Percentiles rank a stretch among this genome's conserved stretches.
phyloP scores from a whole-genome alignment of 2,888 invertebrate genomes.

The Antitype chi region DNA sequence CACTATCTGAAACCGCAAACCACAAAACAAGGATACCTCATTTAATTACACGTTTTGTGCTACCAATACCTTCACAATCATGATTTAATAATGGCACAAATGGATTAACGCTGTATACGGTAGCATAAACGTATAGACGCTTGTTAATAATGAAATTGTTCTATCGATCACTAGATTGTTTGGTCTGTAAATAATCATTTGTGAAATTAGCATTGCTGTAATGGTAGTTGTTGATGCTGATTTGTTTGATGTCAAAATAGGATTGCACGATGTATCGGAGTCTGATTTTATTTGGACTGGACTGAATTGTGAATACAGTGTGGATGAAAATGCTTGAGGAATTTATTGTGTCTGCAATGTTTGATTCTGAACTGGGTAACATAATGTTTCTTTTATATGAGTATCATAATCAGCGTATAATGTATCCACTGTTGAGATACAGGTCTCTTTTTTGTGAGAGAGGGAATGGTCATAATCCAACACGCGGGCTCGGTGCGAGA shows the following conservation, averaged over 20 bases:
- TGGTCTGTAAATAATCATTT: constrained; percentile 58
- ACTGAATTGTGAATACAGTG: not conserved
- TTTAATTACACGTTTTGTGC: constrained; percentile 73
- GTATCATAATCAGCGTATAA: no score
- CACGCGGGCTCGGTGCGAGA: not conserved
- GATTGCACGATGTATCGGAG: constrained; percentile 17
- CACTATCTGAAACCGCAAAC: constrained; percentile 57
- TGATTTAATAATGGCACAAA: constrained; percentile 82
- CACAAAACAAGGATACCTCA: constrained; percentile 71
- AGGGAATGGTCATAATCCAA: not conserved
- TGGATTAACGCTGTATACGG: constrained; percentile 78
- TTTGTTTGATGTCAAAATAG: constrained; percentile 47
- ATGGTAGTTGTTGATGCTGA: constrained; percentile 37
- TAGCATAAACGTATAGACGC: constrained; percentile 64
- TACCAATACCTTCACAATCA: constrained; percentile 70
- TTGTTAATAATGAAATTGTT: constrained; percentile 75
- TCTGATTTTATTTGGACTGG: constrained; percentile 24
- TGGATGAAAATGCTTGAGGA: not conserved
- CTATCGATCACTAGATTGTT: constrained; percentile 52
- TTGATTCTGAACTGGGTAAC: not conserved
- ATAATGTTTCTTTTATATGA: not conserved
- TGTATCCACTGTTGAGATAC: no score
- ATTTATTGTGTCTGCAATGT: not conserved
- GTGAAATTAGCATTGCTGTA: constrained; percentile 44
- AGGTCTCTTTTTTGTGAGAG: not conserved